Conservation (phyloP, 2,113 vertebrate genomes). For the Maccullochella peelii region DNA sequence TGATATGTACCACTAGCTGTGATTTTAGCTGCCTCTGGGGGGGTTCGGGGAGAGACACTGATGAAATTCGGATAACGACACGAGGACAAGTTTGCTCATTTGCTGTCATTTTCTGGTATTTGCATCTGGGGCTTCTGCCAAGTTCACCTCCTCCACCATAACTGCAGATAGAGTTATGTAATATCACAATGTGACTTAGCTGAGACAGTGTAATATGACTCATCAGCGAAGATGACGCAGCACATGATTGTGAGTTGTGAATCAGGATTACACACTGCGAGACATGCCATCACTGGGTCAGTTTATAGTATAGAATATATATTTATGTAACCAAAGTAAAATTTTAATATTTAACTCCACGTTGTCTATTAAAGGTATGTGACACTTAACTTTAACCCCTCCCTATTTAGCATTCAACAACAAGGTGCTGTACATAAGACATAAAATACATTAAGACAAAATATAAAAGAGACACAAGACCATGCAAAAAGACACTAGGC, state of each 20-base stretch:
- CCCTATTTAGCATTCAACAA: neutral
- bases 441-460: neutral
- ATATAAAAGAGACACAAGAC: neutral
- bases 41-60: neutral
- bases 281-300: neutral
- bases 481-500: neutral
- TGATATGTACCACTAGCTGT: slow-evolving; percentile 36
- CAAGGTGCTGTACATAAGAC: neutral
- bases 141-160: slow-evolving; percentile 31
- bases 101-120: slow-evolving; percentile 15
- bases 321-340: neutral
- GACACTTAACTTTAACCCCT: neutral
- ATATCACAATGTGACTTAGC: slow-evolving; percentile 61
- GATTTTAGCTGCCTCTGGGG: slow-evolving; percentile 25
- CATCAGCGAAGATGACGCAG: slow-evolving; percentile 66
- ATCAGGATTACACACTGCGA: slow-evolving; percentile 25
- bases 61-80: neutral
- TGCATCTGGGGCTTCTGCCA: slow-evolving; percentile 21
- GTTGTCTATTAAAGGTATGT: neutral
- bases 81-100: slow-evolving; percentile 35
- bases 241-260: slow-evolving; percentile 42
- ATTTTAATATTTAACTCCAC: neutral
- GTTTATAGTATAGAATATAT: neutral
- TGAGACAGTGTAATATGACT: slow-evolving; percentile 67
- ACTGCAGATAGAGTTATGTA: slow-evolving; percentile 69